A percentile compares a stretch with the other conserved stretches of the same genome.
Conservation (phyloP, 2,113 vertebrate species). For the Perca flavescens region DNA sequence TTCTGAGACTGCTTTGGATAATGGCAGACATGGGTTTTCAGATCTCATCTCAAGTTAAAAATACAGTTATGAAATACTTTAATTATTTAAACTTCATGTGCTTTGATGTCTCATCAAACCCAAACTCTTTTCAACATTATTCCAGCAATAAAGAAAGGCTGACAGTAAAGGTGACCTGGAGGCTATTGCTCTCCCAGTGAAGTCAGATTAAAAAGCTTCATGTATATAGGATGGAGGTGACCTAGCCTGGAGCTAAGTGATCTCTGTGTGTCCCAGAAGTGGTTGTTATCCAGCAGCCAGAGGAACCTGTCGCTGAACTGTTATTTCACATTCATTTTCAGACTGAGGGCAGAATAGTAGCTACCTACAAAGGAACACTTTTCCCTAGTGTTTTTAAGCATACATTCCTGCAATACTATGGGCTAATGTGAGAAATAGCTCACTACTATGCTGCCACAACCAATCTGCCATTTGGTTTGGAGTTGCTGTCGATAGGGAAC, state of each 20-base stretch:
- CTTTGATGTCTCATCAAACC: conserved; percentile 67
- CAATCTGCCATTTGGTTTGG: conserved; percentile 40
- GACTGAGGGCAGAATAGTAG: conserved; percentile 34
- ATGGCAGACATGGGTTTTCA: conserved; percentile 9
- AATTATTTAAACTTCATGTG: conserved; percentile 44
- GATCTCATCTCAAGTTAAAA: conserved; percentile 19
- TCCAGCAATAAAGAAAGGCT: conserved; percentile 36
- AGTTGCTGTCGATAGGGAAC: background rate
- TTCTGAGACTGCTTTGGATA: background rate
- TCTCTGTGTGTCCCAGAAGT: conserved; percentile 60
- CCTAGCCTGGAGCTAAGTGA: conserved; percentile 63
- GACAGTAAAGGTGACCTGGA: conserved; percentile 72
- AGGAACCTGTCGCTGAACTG: conserved; percentile 48
- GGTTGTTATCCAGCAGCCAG: conserved; percentile 59
- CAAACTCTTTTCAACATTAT: conserved; percentile 30
- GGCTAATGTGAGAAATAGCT: conserved; percentile 36
- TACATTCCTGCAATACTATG: conserved; percentile 20
- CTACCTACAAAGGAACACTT: conserved; percentile 38
- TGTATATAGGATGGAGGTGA: conserved; percentile 56
- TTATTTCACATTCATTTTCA: conserved; percentile 49
- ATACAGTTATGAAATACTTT: conserved; percentile 27
- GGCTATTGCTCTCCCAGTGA: conserved; percentile 44
- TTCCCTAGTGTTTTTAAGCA: conserved; percentile 38
- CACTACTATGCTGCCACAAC: background rate
- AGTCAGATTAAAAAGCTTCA: conserved; percentile 69